phyloP scores from a whole-genome alignment of 35 echinoderm and acorn worm genomes.

The Holothuria glaberrima region DNA sequence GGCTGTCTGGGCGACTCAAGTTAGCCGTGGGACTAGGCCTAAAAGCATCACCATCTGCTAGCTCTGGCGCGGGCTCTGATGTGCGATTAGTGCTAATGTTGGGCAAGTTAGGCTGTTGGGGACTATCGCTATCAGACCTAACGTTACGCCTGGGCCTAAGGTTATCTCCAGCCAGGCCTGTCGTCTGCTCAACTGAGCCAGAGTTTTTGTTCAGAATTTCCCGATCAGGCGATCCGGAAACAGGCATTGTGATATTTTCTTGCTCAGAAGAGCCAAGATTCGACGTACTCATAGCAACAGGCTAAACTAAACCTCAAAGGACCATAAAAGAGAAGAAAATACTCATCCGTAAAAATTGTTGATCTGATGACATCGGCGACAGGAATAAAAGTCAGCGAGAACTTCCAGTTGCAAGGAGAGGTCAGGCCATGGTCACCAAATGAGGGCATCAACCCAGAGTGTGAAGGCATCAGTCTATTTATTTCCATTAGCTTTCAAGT shows the following conservation, averaged over 20 bases:
- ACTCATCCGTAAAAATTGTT: not conserved
- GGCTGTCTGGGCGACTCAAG: conserved; percentile 4
- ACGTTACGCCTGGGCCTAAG: not conserved
- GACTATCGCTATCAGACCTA: not conserved
- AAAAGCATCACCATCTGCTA: not conserved
- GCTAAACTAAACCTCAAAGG: not conserved
- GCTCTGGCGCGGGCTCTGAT: not conserved
- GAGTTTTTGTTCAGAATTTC: not conserved
- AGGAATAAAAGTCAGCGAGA: not conserved
- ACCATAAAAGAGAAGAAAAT: not conserved
- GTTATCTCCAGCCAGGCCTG: not conserved
- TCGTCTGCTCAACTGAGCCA: not conserved
- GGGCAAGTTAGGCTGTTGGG: not conserved
- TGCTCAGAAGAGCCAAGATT: not conserved
- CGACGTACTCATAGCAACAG: not conserved
- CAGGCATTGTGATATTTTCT: not conserved
- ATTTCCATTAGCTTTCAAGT: too few species aligned
- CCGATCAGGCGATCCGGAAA: not conserved
- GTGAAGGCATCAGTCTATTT: too few species aligned
- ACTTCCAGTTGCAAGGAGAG: not conserved
- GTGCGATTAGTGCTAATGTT: not conserved
- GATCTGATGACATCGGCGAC: not conserved
- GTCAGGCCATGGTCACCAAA: too few species aligned
- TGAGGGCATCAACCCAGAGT: too few species aligned
- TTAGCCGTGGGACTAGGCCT: not conserved